Evolutionary conservation across 2,888 invertebrate genomes (phyloP).

Genomic region (Lepetodrilus schrolli): DNA sequence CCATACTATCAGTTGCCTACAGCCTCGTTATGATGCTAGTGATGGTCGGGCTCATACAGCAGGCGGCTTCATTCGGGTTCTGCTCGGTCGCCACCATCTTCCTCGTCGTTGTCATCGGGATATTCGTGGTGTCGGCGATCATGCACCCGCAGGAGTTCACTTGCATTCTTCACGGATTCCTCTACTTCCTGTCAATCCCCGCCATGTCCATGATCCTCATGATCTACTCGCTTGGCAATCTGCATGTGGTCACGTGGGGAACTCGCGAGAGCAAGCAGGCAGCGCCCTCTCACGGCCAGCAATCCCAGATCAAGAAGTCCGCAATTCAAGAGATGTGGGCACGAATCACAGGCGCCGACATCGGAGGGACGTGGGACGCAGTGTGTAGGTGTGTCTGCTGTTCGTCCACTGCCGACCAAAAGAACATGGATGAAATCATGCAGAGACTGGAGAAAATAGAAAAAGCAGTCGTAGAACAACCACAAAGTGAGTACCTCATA

Average conservation of each 20-base stretch:
- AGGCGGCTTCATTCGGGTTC: conserved; percentile 93
- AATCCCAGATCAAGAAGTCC: neutral
- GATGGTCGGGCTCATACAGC: conserved; percentile 96
- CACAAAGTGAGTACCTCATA: neutral
- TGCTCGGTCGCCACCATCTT: conserved; percentile 97
- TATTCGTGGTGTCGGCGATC: conserved; percentile 94
- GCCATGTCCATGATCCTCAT: conserved; percentile 95
- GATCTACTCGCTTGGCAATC: conserved; percentile 92
- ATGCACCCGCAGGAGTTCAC: conserved; percentile 89
- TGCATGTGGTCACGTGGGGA: conserved; percentile 95
- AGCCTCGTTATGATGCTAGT: conserved; percentile 99
- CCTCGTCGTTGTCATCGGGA: conserved; percentile 92
- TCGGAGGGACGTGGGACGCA: neutral
- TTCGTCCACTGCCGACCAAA: conserved; percentile 1
- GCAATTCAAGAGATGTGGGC: conserved; percentile 4
- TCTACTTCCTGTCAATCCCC: conserved; percentile 93
- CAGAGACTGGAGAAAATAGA: conserved; percentile 32
- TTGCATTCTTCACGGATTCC: conserved; percentile 80
- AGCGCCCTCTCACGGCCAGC: neutral
- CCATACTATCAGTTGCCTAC: conserved; percentile 94
- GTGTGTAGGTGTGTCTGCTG: conserved; percentile 33
- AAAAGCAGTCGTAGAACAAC: neutral
- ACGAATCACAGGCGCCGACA: conserved; percentile 32
- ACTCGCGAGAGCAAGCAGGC: conserved; percentile 82
- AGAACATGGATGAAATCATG: neutral